These are phyloP conservation scores for Phalacrocorax brasilianus DNA, from an alignment of 2,113 vertebrate species.

Conservation along the genomic window DNA sequence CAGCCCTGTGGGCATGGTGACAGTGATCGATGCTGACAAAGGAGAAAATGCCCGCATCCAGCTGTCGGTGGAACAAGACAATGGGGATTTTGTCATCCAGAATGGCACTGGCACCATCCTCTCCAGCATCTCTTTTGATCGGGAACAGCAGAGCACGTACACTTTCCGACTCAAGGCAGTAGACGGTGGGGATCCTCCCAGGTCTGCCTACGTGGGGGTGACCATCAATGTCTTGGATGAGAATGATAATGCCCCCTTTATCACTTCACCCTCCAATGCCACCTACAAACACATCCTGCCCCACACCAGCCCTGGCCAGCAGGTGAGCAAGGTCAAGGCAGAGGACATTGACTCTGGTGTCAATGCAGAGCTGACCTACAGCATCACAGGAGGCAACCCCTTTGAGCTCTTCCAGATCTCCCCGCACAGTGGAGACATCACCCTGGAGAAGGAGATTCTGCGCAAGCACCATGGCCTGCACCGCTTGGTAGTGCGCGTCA, in stretches of 20 bases:
- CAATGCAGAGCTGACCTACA: constrained; percentile 88
- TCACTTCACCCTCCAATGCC: constrained; percentile 92
- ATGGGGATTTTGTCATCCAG: constrained; percentile 95
- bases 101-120: constrained; percentile 95
- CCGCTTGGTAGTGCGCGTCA: constrained; percentile 90
- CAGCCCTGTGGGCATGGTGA: constrained; percentile 96
- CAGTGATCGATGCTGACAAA: constrained; percentile 90
- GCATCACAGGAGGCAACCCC: constrained; percentile 92
- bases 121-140: constrained; percentile 94
- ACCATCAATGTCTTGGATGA: constrained; percentile 97
- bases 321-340: constrained; percentile 88
- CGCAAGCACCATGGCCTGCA: constrained; percentile 92
- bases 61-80: constrained; percentile 92
- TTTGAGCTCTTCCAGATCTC: constrained; percentile 93
- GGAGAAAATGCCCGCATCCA: constrained; percentile 89
- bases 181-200: constrained; percentile 87
- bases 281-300: constrained; percentile 88
- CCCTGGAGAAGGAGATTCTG: constrained; percentile 88
- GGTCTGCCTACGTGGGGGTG: constrained; percentile 92
- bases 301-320: constrained; percentile 82
- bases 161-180: constrained; percentile 94
- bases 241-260: constrained; percentile 94
- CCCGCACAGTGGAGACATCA: constrained; percentile 85
- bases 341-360: constrained; percentile 92
- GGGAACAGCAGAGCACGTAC: constrained; percentile 95